Percentiles rank a stretch among this genome's conserved stretches.
Conservation (phyloP, 2,797 vertebrate genomes). For the Hozukius guyotensis region DNA sequence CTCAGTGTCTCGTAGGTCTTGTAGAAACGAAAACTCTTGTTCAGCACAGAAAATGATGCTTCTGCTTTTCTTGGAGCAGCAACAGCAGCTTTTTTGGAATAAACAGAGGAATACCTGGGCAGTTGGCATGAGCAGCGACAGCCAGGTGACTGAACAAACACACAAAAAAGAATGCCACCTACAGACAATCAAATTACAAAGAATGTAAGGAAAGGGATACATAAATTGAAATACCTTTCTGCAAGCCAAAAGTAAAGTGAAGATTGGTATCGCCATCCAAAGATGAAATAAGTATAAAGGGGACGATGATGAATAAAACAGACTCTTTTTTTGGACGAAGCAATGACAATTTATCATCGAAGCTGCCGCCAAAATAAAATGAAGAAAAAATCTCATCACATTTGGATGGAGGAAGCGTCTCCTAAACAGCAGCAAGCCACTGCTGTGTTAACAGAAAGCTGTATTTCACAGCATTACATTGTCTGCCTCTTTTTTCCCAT, state of each 20-base stretch:
- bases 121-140: neutral
- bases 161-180: neutral
- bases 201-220: neutral
- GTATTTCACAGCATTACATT: neutral
- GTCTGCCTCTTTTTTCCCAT: neutral
- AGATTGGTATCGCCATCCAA: neutral
- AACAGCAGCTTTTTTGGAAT: constrained; percentile 18
- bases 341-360: constrained; percentile 38
- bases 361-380: constrained; percentile 35
- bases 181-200: neutral
- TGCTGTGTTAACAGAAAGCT: constrained; percentile 11
- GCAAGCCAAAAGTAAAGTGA: constrained; percentile 10
- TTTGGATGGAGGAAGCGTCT: constrained; percentile 27
- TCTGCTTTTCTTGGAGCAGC: neutral
- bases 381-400: constrained; percentile 20
- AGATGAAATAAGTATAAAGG: constrained; percentile 42
- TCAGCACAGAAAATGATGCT: constrained; percentile 22
- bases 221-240: constrained; percentile 6
- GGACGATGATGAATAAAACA: constrained; percentile 13
- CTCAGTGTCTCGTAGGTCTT: neutral
- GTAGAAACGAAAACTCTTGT: neutral
- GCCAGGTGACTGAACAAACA: neutral
- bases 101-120: constrained; percentile 2
- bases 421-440: constrained; percentile 6
- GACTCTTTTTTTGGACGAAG: constrained; percentile 32